These are phyloP conservation scores for Triplophysa dalaica DNA, from an alignment of 2,113 vertebrate genomes.

Conservation along the genomic window DNA sequence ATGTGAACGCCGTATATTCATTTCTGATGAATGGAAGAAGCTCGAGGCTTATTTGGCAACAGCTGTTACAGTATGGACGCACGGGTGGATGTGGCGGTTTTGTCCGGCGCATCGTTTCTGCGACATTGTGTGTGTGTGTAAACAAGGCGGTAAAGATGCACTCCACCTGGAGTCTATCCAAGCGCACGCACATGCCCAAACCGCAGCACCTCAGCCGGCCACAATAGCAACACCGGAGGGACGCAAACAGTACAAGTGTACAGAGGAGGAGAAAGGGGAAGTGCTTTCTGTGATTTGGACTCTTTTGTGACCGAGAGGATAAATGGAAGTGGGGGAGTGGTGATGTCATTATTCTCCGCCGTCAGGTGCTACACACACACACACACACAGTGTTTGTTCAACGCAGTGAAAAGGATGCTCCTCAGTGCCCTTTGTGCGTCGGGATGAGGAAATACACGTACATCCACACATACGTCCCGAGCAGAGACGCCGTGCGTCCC, in stretches of 20 bases:
- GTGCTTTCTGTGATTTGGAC: slow-evolving; percentile 61
- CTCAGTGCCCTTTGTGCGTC: slow-evolving; percentile 48
- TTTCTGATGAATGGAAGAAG: slow-evolving; percentile 41
- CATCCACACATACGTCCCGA: neutral
- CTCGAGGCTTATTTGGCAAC: slow-evolving; percentile 36
- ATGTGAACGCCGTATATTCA: neutral
- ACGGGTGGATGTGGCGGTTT: slow-evolving; percentile 22
- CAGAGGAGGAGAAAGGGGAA: slow-evolving; percentile 58
- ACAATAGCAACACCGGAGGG: slow-evolving; percentile 43
- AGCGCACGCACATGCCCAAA: slow-evolving; percentile 22
- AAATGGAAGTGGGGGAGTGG: slow-evolving; percentile 58
- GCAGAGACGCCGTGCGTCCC: slow-evolving; percentile 41
- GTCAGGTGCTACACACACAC: slow-evolving; percentile 65
- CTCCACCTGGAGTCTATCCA: slow-evolving; percentile 55
- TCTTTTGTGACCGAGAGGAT: slow-evolving; percentile 63
- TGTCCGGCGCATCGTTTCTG: slow-evolving; percentile 41
- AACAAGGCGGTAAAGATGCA: slow-evolving; percentile 52
- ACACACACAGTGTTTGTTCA: slow-evolving; percentile 61
- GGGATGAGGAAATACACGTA: slow-evolving; percentile 13
- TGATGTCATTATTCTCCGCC: slow-evolving; percentile 67
- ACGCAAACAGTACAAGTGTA: slow-evolving; percentile 58
- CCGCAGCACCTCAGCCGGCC: slow-evolving; percentile 37
- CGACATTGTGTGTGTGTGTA: slow-evolving; percentile 57
- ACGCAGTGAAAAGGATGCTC: slow-evolving; percentile 62
- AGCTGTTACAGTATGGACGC: slow-evolving; percentile 27